Percentiles rank a stretch among this genome's conserved stretches.
These are phyloP conservation scores for Sciurus carolinensis DNA, from an alignment of 2,797 vertebrate species.

Conservation along the genomic window DNA sequence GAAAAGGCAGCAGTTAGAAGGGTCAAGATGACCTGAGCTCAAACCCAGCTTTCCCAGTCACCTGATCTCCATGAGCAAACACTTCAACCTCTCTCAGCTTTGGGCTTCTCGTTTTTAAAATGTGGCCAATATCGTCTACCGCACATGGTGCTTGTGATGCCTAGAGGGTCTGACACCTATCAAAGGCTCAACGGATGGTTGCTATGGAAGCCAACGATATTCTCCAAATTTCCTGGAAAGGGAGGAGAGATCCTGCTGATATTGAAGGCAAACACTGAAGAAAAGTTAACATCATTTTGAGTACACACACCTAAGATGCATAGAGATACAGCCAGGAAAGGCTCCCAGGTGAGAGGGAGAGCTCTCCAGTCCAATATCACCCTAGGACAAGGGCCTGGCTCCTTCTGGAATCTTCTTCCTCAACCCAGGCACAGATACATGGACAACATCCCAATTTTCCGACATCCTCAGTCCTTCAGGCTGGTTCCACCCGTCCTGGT, in stretches of 20 bases:
- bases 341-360: not conserved
- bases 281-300: not conserved
- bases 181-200: not conserved
- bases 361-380: not conserved
- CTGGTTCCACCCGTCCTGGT: not conserved
- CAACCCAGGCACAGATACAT: not conserved
- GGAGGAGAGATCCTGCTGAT: not conserved
- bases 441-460: not conserved
- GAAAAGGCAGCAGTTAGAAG: not conserved
- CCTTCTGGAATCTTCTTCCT: constrained; percentile 8
- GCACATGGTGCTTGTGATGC: not conserved
- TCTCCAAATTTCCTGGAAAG: not conserved
- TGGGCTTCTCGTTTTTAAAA: not conserved
- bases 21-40: constrained; percentile 29
- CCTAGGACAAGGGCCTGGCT: not conserved
- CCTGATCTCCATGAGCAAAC: not conserved
- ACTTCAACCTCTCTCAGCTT: not conserved
- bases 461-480: not conserved
- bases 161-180: not conserved
- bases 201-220: not conserved
- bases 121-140: not conserved
- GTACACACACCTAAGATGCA: not conserved
- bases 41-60: not conserved
- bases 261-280: constrained; percentile 21
- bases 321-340: not conserved